Evolutionary conservation across 2,113 vertebrate genomes (phyloP).

Genomic region (Festucalex cinctus): DNA sequence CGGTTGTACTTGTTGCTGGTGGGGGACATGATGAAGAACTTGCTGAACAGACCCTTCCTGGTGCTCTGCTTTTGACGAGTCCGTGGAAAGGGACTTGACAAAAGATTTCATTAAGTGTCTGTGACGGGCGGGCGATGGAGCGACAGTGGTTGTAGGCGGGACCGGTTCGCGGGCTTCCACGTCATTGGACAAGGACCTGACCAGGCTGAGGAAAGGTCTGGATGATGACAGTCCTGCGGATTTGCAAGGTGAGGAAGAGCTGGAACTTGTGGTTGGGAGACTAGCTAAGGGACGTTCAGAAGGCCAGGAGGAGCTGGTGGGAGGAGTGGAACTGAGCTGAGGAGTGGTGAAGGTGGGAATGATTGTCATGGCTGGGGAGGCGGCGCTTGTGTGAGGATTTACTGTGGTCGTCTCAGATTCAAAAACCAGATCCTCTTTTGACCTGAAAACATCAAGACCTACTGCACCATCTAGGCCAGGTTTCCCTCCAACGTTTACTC

Average conservation of each 20-base stretch:
- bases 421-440: constrained; percentile 83
- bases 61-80: constrained; percentile 83
- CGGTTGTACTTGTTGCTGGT: constrained; percentile 23
- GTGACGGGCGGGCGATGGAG: constrained; percentile 74
- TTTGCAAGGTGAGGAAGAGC: constrained; percentile 82
- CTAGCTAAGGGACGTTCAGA: constrained; percentile 62
- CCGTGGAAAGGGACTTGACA: constrained; percentile 94
- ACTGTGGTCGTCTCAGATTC: constrained; percentile 59
- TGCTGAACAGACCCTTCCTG: constrained; percentile 72
- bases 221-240: constrained; percentile 74
- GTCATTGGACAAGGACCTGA: constrained; percentile 90
- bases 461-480: constrained; percentile 8
- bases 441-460: constrained; percentile 44
- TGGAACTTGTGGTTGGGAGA: constrained; percentile 38
- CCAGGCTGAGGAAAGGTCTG: constrained; percentile 89
- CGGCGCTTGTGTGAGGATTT: constrained; percentile 46
- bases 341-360: constrained; percentile 54
- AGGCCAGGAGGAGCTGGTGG: constrained; percentile 76
- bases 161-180: constrained; percentile 85
- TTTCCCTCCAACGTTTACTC: constrained; percentile 24
- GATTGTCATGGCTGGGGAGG: constrained; percentile 74
- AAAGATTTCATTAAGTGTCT: constrained; percentile 96
- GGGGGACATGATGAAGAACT: constrained; percentile 24
- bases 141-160: constrained; percentile 67
- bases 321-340: constrained; percentile 67